These are phyloP conservation scores for Hybognathus amarus DNA, from an alignment of 2,797 vertebrate genomes.

Conservation along the genomic window DNA sequence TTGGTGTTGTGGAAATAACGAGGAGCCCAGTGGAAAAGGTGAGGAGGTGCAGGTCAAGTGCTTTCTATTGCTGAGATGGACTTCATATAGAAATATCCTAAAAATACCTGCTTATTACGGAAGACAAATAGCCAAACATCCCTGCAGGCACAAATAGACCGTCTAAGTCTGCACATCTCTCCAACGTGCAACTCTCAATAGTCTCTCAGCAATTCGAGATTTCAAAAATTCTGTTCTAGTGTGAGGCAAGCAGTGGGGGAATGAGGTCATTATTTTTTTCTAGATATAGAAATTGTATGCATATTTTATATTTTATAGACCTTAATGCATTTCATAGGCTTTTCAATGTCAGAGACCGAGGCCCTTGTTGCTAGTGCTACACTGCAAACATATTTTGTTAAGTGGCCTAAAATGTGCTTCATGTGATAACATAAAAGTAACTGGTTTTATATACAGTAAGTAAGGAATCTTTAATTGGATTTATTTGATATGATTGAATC, in stretches of 20 bases:
- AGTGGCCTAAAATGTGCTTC: constrained; percentile 10
- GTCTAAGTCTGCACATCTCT: constrained; percentile 27
- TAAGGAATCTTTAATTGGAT: constrained; percentile 1
- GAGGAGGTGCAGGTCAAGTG: constrained; percentile 44
- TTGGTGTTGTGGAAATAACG: constrained; percentile 30
- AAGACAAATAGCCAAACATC: constrained; percentile 49
- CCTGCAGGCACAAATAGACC: constrained; percentile 31
- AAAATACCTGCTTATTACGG: constrained; percentile 46
- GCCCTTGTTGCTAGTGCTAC: constrained; percentile 5
- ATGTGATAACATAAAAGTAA: constrained; percentile 9
- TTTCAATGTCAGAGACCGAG: constrained; percentile 24
- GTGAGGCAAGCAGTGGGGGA: constrained; percentile 10
- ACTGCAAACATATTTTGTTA: neutral
- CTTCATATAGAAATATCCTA: constrained; percentile 44
- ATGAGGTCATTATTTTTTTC: constrained; percentile 38
- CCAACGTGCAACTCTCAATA: neutral
- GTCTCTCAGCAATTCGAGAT: constrained; percentile 29
- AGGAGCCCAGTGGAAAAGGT: constrained; percentile 26
- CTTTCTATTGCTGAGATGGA: constrained; percentile 22
- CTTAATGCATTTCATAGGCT: constrained; percentile 45
- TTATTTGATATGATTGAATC: neutral
- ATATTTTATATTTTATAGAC: constrained; percentile 49
- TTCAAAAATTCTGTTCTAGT: constrained; percentile 13
- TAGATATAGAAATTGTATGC: constrained; percentile 21
- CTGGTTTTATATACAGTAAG: neutral